A percentile compares a stretch with the other conserved stretches of the same genome.
These are phyloP conservation scores for Euura saliciscinereae DNA, from an alignment of 1,140 invertebrate species.

Conservation along the genomic window DNA sequence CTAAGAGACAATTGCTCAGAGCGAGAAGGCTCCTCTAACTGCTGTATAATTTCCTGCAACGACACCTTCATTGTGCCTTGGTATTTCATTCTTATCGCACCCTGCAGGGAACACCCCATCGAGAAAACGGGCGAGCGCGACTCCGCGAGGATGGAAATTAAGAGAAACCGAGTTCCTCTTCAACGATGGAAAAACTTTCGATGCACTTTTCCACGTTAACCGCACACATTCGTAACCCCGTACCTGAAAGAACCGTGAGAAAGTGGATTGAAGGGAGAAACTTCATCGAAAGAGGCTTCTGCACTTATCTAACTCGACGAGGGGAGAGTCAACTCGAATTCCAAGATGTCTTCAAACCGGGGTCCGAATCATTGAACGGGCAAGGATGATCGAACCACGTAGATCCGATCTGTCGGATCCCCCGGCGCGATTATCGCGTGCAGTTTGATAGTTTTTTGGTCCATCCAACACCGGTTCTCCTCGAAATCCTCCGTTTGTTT, in stretches of 20 bases:
- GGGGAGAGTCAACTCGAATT: background rate
- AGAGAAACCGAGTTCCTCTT: background rate
- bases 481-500: constrained; percentile 46
- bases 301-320: background rate
- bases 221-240: too few relatives aligned
- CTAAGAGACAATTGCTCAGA: constrained; percentile 59
- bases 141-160: constrained; percentile 16
- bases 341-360: background rate
- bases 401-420: constrained; percentile 7
- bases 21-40: constrained; percentile 52
- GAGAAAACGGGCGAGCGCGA: constrained; percentile 13
- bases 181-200: too few relatives aligned
- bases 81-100: constrained; percentile 56
- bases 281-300: background rate
- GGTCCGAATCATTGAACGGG: constrained; percentile 19
- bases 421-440: constrained; percentile 3
- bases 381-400: background rate
- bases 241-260: background rate
- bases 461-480: too few relatives aligned
- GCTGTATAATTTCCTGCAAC: constrained; percentile 64
- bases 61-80: constrained; percentile 60
- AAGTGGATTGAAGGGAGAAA: background rate
- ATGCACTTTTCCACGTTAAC: too few relatives aligned
- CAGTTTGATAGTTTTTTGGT: background rate
- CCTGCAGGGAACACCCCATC: background rate